Evolutionary conservation across 2,797 vertebrate genomes (phyloP).

Genomic region (Limosa lapponica): DNA sequence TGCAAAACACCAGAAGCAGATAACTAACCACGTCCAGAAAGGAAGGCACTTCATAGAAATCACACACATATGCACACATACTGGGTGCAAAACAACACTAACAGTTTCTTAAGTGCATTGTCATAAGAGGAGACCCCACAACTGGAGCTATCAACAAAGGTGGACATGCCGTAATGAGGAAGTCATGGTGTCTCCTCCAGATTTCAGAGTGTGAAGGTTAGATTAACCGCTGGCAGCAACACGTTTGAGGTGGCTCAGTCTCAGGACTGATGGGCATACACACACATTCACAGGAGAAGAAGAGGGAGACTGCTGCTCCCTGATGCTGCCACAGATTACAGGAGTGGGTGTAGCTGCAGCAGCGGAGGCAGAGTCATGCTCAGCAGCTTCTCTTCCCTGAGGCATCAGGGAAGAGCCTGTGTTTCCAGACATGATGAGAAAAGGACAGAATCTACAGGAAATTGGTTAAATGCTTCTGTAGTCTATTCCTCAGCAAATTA

Average conservation of each 20-base stretch:
- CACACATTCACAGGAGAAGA: neutral
- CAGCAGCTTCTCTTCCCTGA: neutral
- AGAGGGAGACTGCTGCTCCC: neutral
- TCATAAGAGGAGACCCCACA: neutral
- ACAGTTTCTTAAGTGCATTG: neutral
- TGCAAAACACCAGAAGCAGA: neutral
- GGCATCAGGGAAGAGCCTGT: neutral
- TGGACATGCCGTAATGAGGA: neutral
- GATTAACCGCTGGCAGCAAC: neutral
- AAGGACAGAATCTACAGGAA: neutral
- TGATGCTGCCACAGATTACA: neutral
- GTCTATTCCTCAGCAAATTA: neutral
- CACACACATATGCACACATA: neutral
- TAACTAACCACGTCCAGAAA: neutral
- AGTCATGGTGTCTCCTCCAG: neutral
- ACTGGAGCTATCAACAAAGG: neutral
- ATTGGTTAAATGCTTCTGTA: neutral
- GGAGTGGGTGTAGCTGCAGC: slow-evolving; percentile 11
- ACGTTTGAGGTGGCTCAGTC: neutral
- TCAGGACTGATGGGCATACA: neutral
- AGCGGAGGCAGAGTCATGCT: neutral
- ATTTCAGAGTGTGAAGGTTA: neutral
- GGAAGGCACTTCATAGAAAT: neutral
- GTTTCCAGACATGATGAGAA: neutral
- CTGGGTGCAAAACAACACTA: neutral